Base-by-base conservation (phyloP, 2,113 vertebrate genomes). In the Emydura subglobosa region DNA sequence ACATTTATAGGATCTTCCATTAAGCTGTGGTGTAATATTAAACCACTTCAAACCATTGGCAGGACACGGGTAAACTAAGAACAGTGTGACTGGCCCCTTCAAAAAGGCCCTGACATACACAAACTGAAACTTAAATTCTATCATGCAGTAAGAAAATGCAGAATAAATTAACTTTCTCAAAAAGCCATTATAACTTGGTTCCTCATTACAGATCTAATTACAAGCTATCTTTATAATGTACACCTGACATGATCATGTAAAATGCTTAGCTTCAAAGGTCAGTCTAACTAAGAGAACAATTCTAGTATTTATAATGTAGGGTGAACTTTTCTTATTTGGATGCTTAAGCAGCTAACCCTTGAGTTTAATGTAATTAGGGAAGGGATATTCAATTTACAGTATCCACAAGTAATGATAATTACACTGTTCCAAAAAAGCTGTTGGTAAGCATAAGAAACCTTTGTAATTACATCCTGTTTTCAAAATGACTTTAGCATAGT, bases 361-460 rank as follows among this genome's bases (percentile, higher is more conserved):
- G 97, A 98, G 97, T 98, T 98, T 98, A 98, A 99, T 98, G 98
- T 97, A 98, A 98, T 98, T 98, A 98, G 98, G 98, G 94, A 98
- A 97, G 96, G 97, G 98, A 98, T 98, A 98, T 98, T 98, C 98
- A 99, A 99, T 99, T 98, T 99, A 99, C 98, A 98, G 98, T 98
- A 98, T 98, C 98, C 98, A 97, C 98, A 97, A 98, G 98, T 98
- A 98, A 99, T 98, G 98, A 98, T 98, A 98, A 99, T 98, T 98
- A 98, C 98, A 97, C 97, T 97, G 97, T 97, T 98, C 97, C 97
- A 94, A 97, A 98, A 99, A 98, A 98, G 98, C 98, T 97, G 98
- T 98, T 98, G 98, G 98, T 98, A 98, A 98, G 98, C 98, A 98
- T 97, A 98, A 98, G 98, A 97, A 98, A 98, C 98, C 98, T 98